Evolutionary conservation across 2,113 vertebrate genomes (phyloP), one percentile per base, ranked within the genome.

Genomic region (Scolopax mira): DNA sequence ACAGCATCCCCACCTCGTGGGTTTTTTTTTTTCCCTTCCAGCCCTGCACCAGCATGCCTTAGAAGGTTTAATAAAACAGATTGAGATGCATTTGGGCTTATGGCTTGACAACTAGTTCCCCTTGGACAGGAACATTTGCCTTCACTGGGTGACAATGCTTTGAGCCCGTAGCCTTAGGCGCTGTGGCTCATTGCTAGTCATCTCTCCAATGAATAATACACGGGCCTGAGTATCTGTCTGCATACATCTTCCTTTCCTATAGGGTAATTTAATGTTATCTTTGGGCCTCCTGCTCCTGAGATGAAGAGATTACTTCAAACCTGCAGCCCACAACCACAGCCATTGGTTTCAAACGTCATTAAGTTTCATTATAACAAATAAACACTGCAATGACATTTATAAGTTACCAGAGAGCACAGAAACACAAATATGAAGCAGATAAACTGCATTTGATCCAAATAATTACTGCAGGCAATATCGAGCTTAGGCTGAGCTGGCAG

Each of bases 311-410:
- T 96, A 73, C 96, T 98, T 95, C 94, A 94, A 97, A 98, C 96
- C 98, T 96, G 95, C 97, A 90, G 65, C 96, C 97, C 87, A 83
- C 97, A 85, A 93, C 92, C 93, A 16, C 96, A 94, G 97, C 97
- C 97, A 79, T 90, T 51, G 96, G 93, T 97, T 98, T 97, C 97
- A 95, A 97, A 97, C 87, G 85, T 95, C 98, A 97, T 98, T 98
- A 98, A 97, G 97, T 98, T 98, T 98, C 98, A 98, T 98, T 98
- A 98, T 97, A 98, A 98, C 96, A 93, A 98, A 98, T 98, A 98
- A 98, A 98, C 97, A 98, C 95, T 73, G 85, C 97, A 89, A 65
- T 98, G 98, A 98, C 98, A 98, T 98, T 98, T 98, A 98, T 98
- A 98, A 98, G 98, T 98, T 98, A 98, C 97, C 96, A 69, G 97